Evolutionary conservation across 2,888 invertebrate species (phyloP).

Genomic region (Monopis laevigella): DNA sequence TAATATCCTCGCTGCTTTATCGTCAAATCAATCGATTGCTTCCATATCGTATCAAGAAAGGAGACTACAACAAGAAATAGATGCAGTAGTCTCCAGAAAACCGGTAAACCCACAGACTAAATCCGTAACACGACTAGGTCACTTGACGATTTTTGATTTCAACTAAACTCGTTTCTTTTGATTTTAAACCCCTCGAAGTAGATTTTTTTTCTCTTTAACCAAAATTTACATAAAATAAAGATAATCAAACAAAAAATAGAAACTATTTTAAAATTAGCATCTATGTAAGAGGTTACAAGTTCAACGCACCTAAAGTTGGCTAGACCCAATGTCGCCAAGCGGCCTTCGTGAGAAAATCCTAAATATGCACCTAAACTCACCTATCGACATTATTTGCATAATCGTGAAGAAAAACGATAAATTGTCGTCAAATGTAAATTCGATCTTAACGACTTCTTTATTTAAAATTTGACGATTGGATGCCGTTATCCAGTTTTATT

Average conservation of each 20-base stretch:
- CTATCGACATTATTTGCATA: conserved; percentile 41
- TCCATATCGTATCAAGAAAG: too few species aligned
- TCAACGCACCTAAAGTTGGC: conserved; percentile 15
- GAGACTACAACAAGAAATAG: too few species aligned
- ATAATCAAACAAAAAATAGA: neutral
- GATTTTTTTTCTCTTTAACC: too few species aligned
- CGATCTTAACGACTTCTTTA: conserved; percentile 12
- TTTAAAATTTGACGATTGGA: conserved; percentile 2
- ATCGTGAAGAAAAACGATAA: conserved; percentile 42
- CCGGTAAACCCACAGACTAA: too few species aligned
- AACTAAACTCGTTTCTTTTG: too few species aligned
- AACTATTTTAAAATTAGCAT: too few species aligned
- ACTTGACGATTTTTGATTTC: too few species aligned
- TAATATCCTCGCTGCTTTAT: too few species aligned
- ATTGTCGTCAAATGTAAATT: conserved; percentile 25
- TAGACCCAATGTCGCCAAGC: conserved; percentile 52
- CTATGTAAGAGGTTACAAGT: neutral
- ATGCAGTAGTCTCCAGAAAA: too few species aligned
- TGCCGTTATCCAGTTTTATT: conserved; percentile 1
- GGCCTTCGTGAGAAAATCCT: conserved; percentile 47
- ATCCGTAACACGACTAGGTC: too few species aligned
- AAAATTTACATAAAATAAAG: neutral
- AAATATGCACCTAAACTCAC: conserved; percentile 27
- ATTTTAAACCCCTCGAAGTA: too few species aligned
- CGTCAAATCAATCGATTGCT: too few species aligned